phyloP scores from a whole-genome alignment of 2,797 vertebrate genomes.

The Leucoraja ocellata region DNA sequence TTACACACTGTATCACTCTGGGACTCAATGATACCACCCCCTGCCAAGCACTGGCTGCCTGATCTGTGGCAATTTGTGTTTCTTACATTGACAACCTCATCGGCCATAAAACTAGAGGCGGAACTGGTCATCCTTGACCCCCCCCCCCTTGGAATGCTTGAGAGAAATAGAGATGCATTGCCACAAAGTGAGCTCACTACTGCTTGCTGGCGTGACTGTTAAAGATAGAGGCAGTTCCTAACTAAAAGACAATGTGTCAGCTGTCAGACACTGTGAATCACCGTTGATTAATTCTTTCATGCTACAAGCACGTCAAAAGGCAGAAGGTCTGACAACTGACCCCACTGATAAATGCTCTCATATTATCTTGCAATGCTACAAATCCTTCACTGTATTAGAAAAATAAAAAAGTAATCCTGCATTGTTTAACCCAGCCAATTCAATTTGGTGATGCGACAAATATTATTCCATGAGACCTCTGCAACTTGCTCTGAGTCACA shows the following conservation, averaged over 20 bases:
- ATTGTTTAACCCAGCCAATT: neutral
- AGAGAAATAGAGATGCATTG: neutral
- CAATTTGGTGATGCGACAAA: neutral
- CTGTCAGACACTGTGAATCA: neutral
- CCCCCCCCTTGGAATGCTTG: too few species aligned
- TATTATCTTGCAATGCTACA: neutral
- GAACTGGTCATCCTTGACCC: too few species aligned
- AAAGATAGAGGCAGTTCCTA: neutral
- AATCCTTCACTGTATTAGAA: neutral
- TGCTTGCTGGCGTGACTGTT: neutral
- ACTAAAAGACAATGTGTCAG: neutral
- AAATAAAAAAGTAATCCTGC: neutral
- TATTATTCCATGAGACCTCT: slow-evolving; percentile 3
- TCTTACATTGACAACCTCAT: too few species aligned
- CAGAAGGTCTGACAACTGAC: neutral
- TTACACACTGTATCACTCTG: too few species aligned
- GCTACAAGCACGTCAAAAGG: neutral
- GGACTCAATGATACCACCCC: too few species aligned
- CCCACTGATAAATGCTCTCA: neutral
- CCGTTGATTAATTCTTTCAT: neutral
- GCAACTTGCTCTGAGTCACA: slow-evolving; percentile 31
- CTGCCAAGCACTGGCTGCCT: too few species aligned
- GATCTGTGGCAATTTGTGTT: too few species aligned
- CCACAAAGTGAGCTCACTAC: neutral
- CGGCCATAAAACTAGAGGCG: too few species aligned